Conservation (phyloP, 2,888 invertebrate species). For the Melipona bicolor region DNA sequence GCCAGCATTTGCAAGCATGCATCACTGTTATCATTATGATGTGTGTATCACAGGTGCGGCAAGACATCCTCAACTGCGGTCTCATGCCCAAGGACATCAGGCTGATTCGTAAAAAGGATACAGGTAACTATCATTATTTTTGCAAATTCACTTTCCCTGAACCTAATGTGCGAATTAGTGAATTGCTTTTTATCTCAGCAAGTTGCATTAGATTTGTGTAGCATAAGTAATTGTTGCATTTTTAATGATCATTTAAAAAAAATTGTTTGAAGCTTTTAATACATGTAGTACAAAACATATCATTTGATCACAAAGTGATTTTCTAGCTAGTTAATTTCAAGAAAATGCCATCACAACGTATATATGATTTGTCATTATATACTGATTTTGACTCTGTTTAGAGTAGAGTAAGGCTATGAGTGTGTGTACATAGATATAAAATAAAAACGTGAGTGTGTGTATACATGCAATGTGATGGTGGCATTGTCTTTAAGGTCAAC, state of each 20-base stretch:
- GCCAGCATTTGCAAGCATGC: conserved; percentile 61
- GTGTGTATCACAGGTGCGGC: conserved; percentile 88
- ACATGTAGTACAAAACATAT: neutral
- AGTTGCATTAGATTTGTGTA: conserved; percentile 44
- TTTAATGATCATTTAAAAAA: conserved; percentile 21
- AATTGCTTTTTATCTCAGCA: conserved; percentile 51
- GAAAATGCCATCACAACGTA: neutral
- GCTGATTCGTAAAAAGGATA: conserved; percentile 92
- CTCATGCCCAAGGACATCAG: conserved; percentile 92
- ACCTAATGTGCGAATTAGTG: conserved; percentile 42
- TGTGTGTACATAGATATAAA: neutral
- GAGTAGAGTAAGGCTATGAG: neutral
- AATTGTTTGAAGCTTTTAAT: conserved; percentile 41
- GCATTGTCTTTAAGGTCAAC: neutral
- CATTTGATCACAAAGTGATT: neutral
- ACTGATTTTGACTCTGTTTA: neutral
- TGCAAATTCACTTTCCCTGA: conserved; percentile 33
- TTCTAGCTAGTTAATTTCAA: neutral
- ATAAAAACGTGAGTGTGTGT: neutral
- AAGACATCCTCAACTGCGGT: conserved; percentile 90
- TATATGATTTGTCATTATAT: neutral
- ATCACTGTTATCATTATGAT: conserved; percentile 75
- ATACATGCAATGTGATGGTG: neutral
- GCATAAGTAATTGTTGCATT: conserved; percentile 29
- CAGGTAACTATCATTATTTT: conserved; percentile 87